Conservation (phyloP, 2,113 vertebrate genomes). For the Cephalopterus ornatus region DNA sequence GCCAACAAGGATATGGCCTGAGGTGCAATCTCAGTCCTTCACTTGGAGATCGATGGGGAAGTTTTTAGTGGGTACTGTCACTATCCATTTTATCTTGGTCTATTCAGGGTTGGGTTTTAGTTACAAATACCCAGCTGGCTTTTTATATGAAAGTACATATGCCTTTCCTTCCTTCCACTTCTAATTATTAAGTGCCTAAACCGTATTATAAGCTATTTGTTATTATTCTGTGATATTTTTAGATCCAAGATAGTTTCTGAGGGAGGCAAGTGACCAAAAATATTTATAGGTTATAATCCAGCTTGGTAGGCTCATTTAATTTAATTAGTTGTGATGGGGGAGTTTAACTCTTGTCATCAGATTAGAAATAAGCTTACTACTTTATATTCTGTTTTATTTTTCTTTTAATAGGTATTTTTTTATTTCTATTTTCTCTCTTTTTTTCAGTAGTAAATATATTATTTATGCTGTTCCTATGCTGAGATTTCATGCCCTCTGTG, state of each 20-base stretch:
- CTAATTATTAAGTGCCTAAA: slow-evolving; percentile 6
- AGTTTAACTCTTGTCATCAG: background rate
- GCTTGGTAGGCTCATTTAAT: background rate
- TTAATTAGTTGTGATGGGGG: slow-evolving; percentile 29
- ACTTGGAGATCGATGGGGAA: background rate
- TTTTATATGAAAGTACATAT: background rate
- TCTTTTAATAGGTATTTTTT: background rate
- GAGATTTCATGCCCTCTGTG: background rate
- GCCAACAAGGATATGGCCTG: background rate
- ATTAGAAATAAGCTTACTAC: background rate
- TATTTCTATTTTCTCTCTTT: background rate
- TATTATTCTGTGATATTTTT: slow-evolving; percentile 26
- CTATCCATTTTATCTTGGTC: background rate
- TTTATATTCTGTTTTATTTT: background rate
- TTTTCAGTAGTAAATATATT: background rate
- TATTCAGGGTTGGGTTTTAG: background rate
- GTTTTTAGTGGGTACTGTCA: background rate
- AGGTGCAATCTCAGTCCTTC: background rate
- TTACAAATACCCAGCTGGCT: background rate
- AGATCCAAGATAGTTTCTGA: slow-evolving; percentile 13
- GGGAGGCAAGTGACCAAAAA: slow-evolving; percentile 29
- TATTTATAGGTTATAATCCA: slow-evolving; percentile 2
- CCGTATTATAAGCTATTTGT: background rate
- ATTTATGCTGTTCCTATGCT: background rate
- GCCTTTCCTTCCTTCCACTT: background rate